Percentiles rank a stretch among this genome's conserved stretches.
These are phyloP conservation scores for Flexamia atlantica DNA, from an alignment of 2,888 invertebrate genomes.

Conservation along the genomic window DNA sequence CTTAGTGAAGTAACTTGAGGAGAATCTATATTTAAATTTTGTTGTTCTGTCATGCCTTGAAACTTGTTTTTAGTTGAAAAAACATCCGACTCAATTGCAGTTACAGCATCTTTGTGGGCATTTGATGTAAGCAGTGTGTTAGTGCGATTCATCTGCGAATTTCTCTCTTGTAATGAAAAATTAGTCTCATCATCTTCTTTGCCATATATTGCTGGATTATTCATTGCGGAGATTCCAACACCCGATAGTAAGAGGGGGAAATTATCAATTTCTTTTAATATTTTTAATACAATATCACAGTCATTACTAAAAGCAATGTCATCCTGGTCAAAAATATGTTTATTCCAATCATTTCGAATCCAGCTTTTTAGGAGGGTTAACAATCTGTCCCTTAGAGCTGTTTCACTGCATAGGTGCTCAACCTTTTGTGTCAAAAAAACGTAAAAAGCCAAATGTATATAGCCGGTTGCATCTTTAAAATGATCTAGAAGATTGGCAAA, in stretches of 20 bases:
- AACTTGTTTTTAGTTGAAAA: neutral
- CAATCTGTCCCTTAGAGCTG: neutral
- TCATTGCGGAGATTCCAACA: neutral
- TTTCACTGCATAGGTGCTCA: neutral
- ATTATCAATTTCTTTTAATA: neutral
- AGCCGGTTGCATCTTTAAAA: slow-evolving; percentile 3
- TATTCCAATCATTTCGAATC: slow-evolving; percentile 6
- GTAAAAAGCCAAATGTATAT: neutral
- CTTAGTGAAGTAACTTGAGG: neutral
- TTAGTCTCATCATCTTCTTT: neutral
- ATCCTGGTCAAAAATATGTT: slow-evolving; percentile 26
- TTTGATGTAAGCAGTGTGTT: neutral
- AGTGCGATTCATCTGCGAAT: neutral
- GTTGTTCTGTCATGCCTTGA: neutral
- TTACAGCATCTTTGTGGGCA: neutral
- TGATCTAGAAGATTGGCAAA: neutral
- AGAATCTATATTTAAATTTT: neutral
- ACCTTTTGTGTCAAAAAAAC: slow-evolving; percentile 1
- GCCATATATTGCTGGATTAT: neutral
- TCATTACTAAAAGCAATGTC: slow-evolving; percentile 1
- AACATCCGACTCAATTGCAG: neutral
- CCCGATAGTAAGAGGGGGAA: neutral
- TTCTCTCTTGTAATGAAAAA: neutral
- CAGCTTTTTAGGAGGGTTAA: neutral
- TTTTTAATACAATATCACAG: neutral